Percentiles rank a stretch among this genome's conserved stretches.
phyloP scores from a whole-genome alignment of 2,888 invertebrate species.

The Aspidiotus rigidus region DNA sequence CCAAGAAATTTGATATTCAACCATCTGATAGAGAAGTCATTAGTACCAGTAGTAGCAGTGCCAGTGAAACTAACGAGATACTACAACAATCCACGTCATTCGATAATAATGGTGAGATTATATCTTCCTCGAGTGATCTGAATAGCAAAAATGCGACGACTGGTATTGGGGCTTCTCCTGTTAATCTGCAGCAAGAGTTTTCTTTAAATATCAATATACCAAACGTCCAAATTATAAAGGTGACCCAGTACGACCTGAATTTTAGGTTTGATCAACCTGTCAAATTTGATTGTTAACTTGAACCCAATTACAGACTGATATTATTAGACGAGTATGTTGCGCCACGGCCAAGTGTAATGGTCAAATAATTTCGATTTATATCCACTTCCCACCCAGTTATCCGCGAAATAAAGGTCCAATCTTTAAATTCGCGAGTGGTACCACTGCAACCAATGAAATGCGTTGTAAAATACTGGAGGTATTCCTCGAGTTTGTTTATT shows the following conservation, averaged over 20 bases:
- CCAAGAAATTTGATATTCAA: neutral
- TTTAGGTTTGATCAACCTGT: neutral
- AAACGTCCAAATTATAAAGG: conserved; percentile 52
- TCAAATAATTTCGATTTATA: conserved; percentile 51
- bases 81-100: neutral
- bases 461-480: conserved; percentile 67
- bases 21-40: neutral
- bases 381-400: conserved; percentile 64
- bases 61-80: neutral
- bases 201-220: conserved; percentile 66
- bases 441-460: conserved; percentile 59
- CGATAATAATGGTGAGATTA: neutral
- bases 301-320: conserved; percentile 46
- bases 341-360: conserved; percentile 50
- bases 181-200: conserved; percentile 63
- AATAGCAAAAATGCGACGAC: neutral
- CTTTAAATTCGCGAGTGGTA: conserved; percentile 58
- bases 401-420: conserved; percentile 57
- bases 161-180: neutral
- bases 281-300: neutral
- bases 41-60: neutral
- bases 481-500: conserved; percentile 10
- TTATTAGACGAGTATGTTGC: conserved; percentile 50
- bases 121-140: neutral
- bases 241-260: conserved; percentile 37